Evolutionary conservation across 2,888 invertebrate species (phyloP).

Genomic region (Neocrepidodera transversa): DNA sequence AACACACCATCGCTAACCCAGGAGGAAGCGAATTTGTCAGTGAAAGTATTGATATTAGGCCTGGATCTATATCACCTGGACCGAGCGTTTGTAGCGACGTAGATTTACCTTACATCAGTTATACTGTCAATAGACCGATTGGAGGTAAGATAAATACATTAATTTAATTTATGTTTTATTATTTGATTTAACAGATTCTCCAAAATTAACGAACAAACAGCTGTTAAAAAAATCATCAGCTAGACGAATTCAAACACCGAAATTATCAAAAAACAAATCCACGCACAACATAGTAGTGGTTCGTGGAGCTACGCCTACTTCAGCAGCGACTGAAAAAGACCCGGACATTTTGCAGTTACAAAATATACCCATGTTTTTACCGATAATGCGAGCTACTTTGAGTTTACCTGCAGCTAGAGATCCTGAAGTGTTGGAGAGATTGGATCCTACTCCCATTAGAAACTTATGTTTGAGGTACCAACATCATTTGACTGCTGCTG

Average conservation of each 20-base stretch:
- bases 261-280: conserved; percentile 59
- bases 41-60: conserved; percentile 59
- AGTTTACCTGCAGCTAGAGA: conserved; percentile 86
- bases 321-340: conserved; percentile 69
- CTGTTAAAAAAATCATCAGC: conserved; percentile 51
- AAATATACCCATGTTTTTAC: conserved; percentile 88
- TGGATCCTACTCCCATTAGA: conserved; percentile 70
- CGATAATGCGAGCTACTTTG: conserved; percentile 88
- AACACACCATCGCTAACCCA: conserved; percentile 60
- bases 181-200: conserved; percentile 78
- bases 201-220: conserved; percentile 75
- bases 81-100: conserved; percentile 89
- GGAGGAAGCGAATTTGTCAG: conserved; percentile 49
- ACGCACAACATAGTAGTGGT: conserved; percentile 84
- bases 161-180: neutral
- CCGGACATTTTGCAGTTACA: conserved; percentile 76
- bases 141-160: conserved; percentile 66
- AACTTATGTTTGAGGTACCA: conserved; percentile 83
- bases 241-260: conserved; percentile 54
- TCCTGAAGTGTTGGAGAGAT: conserved; percentile 83
- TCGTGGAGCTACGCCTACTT: conserved; percentile 72
- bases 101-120: conserved; percentile 89
- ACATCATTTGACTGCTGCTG: conserved; percentile 82
- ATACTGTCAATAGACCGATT: conserved; percentile 87
- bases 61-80: conserved; percentile 82